Evolutionary conservation across 2,113 vertebrate species (phyloP), one percentile per base, ranked within the genome.

Genomic region (Macrotis lagotis): DNA sequence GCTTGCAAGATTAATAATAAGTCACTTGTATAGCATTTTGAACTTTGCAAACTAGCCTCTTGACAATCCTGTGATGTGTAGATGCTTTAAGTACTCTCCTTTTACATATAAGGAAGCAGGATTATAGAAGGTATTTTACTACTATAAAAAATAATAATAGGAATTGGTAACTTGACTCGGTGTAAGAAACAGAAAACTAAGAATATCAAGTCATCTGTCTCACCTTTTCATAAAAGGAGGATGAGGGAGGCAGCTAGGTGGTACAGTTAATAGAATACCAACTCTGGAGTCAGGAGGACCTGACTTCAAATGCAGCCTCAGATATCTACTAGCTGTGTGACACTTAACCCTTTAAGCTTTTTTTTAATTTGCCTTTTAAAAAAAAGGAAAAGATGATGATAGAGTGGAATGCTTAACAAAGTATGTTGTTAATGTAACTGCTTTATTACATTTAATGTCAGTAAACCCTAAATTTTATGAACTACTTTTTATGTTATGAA

Each of bases 401-500:
- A 51, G 51, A 48, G 19, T 96, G 92, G 37, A 91, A 50, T 91
- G 89, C 7, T 48, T 53, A 52, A 88, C n/a, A 95, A 53, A 93
- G n/a, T 92, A 19, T 49, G 47, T 91, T 31, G 28, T 52, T 89
- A 37, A 88, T 93, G 92, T 92, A 90, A 66, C 91, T 52, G 89
- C 48, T 44, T 51, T 24, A 25, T 28, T 93, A 48, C 90, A 14
- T 95, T 95, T 93, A 31, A 88, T 50, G 93, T 19, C 88, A 95
- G 0, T 48, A 91, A 88, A 48, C 47, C 94, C 90, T 95, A 90
- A 94, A 59, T 96, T 95, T 50, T 93, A 0, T 95, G 0, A 89
- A 91, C 88, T 92, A 91, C 4, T 97, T 28, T 59, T 37, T 66
- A 37, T 66, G 95, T 50, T 92, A 48, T 51, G 74, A 11, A 91